Base-by-base conservation (phyloP, 1,140 invertebrate genomes). In the Eueides isabella region DNA sequence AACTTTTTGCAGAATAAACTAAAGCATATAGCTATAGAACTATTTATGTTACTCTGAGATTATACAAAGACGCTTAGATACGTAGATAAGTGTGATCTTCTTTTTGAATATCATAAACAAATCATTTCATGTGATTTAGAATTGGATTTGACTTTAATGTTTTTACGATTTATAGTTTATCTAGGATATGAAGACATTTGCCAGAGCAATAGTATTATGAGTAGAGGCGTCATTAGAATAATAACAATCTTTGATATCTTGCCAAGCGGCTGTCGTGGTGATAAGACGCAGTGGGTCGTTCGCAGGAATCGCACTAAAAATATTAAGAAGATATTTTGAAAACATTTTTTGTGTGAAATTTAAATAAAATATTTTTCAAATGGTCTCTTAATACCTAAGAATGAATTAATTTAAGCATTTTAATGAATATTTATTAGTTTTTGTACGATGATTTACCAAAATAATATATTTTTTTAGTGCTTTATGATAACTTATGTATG, bases 151-250 rank as follows among this genome's bases (percentile, higher is more conserved):
- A 90, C 87, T 69, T 89, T 89, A 88, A 90, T 88, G 83, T 86
- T 84, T 78, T 55, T 35, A 81, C 64, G 77, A 89, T 84, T 86
- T 88, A 87, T 88, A 67, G 75, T 65, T 84, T 88, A 88, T 89
- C 75, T 84, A 85, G 76, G 75, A 81, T 86, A 85, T 78, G 78
- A 84, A 88, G 81, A 91, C 84, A 80, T 87, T 87, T 84, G 81
- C 84, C 86, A 85, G 87, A 81, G 85, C 85, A 83, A 87, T 86
- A 80, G 74, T 85, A 81, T 87, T 92, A 92, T 92, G 91, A 92
- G 89, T 90, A 76, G 80, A 80, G 76, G 72, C 86, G 78, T 85
- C 85, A 85, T 92, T 89, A 85, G 83, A 75, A 84, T 89, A 88
- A 92, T 90, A 90, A 90, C 85, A 91, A 88, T 88, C 78, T 85